Base-by-base conservation (phyloP, 2,797 vertebrate species). In the Tiaroga cobitis region DNA sequence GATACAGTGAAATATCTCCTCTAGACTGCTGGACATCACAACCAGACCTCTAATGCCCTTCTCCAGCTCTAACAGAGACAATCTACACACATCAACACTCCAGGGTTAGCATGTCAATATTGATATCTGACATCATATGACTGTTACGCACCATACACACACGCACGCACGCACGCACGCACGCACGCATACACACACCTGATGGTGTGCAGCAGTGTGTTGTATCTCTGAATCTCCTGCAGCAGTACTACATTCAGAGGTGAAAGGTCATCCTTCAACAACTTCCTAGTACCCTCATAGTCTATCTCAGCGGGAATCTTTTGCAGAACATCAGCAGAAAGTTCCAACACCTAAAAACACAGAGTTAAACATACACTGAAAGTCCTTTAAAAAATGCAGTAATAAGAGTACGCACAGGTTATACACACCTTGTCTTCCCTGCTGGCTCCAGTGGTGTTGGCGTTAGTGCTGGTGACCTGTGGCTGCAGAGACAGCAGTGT, bases 221-320 rank as follows among this genome's bases (percentile, higher is more conserved):
- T 97, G 90, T 98, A 98, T 93, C 95, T 95, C 90, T 97, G 96
- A 85, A 97, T 97, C 94, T 98, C 97, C 89, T 98, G 97, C 73
- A 97, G 92, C 78, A 98, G 90, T 51, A 97, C 96, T 67, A 97
- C 96, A 43, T 96, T 96, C 39, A 97, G 93, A 0, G 97, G 96
- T 4, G 95, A 95, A 0, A 94, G 93, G 83, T 96, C 94, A 0
- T 93, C 92, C 73, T 95, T 93, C 74, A 98, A 89, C 37, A 95
- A 75, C 46, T 92, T 91, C 37, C 86, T 90, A 18, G 93, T 95
- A 2, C 92, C 90, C 81, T 96, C 95, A 1, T 94, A 96, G 89
- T 97, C 96, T 0, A 96, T 93, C 90, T 92, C 87, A 11, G 90
- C 86, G 0, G 97, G 97, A 76, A 97, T 95, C 89, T 95, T 96